Percentiles rank a stretch among this genome's conserved stretches.
Evolutionary conservation across 2,113 vertebrate species (phyloP).

Genomic region (Tenrec ecaudatus): DNA sequence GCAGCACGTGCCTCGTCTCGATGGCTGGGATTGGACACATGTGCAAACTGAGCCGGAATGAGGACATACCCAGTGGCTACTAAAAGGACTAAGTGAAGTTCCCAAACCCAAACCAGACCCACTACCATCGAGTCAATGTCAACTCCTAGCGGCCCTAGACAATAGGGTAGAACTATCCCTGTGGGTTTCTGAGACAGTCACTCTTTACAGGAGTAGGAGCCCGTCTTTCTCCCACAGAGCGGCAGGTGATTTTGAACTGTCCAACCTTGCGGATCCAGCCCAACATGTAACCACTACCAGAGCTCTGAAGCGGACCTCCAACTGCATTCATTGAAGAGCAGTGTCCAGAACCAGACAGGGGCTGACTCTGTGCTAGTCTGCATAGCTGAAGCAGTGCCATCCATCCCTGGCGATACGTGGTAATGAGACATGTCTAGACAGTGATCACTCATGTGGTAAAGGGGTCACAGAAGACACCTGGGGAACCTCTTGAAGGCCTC

Average conservation of each 20-base stretch:
- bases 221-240: too few species aligned
- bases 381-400: neutral
- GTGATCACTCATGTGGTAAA: neutral
- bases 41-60: neutral
- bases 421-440: neutral
- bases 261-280: too few species aligned
- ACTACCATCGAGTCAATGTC: too few species aligned
- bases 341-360: neutral
- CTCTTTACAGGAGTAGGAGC: too few species aligned
- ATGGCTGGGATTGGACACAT: neutral
- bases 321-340: neutral
- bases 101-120: too few species aligned
- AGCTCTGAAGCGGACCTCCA: neutral
- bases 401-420: neutral
- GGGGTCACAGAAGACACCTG: neutral
- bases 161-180: too few species aligned
- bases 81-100: neutral
- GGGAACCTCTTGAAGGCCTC: conserved; percentile 16
- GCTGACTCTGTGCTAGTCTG: neutral
- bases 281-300: too few species aligned
- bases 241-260: too few species aligned
- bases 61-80: neutral
- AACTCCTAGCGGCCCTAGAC: too few species aligned
- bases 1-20: neutral
- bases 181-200: too few species aligned